Conservation (phyloP, 2,113 vertebrate genomes). For the Butorides virescens region DNA sequence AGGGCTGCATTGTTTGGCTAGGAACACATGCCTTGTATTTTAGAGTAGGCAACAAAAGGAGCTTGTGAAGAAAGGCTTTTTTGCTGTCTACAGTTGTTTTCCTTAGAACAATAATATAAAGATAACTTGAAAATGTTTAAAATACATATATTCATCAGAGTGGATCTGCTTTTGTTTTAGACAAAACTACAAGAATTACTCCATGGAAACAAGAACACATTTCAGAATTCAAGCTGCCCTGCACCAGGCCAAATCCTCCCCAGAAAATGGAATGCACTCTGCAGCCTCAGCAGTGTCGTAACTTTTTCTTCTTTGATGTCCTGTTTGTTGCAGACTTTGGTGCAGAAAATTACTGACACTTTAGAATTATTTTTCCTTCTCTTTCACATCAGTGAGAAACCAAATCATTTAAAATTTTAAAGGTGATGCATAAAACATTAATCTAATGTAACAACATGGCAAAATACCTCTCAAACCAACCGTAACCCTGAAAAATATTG, state of each 20-base stretch:
- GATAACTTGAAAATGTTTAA: neutral
- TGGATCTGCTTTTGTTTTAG: conserved; percentile 75
- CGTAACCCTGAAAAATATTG: neutral
- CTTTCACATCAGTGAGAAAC: conserved; percentile 46
- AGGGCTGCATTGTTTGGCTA: conserved; percentile 34
- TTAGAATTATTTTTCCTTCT: conserved; percentile 9
- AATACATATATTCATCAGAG: neutral
- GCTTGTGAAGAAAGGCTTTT: neutral
- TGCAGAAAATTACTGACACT: conserved; percentile 39
- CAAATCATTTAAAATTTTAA: conserved; percentile 24
- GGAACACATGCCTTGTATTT: conserved; percentile 35
- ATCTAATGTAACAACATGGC: neutral
- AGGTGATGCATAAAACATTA: conserved; percentile 17
- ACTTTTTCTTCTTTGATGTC: conserved; percentile 45
- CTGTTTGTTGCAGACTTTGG: conserved; percentile 29
- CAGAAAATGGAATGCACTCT: conserved; percentile 76
- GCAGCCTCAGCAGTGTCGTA: conserved; percentile 56
- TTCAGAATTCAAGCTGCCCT: conserved; percentile 96
- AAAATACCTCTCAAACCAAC: neutral
- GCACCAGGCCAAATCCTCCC: conserved; percentile 85
- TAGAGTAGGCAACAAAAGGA: conserved; percentile 42
- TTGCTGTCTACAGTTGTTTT: conserved; percentile 5
- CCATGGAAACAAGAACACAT: conserved; percentile 98
- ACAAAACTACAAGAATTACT: conserved; percentile 98
- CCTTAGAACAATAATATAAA: neutral